phyloP scores from a whole-genome alignment of 2,797 vertebrate species.

The Holocentrus rufus region DNA sequence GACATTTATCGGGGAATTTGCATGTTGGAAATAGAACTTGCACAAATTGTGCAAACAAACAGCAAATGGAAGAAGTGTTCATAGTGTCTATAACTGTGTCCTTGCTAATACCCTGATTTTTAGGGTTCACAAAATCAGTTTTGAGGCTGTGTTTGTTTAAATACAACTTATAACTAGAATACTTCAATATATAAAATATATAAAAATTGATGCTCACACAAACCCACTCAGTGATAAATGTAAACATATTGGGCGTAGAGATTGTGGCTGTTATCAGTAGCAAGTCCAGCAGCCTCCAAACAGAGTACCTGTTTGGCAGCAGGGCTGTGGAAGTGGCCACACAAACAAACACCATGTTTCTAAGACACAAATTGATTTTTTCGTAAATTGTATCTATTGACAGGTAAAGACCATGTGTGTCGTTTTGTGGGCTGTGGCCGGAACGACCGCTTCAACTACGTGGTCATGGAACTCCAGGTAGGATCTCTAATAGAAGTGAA shows the following conservation, averaged over 20 bases:
- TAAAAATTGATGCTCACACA: no score
- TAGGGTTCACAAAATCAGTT: background rate
- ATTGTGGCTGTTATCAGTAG: background rate
- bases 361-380: no score
- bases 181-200: no score
- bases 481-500: constrained; percentile 23
- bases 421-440: constrained; percentile 97
- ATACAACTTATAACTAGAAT: no score
- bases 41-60: background rate
- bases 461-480: constrained; percentile 99
- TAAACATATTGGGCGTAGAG: background rate
- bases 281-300: background rate
- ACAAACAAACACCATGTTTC: background rate
- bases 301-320: background rate
- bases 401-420: constrained; percentile 99
- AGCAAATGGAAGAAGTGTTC: background rate
- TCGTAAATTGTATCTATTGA: background rate
- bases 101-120: background rate
- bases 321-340: background rate
- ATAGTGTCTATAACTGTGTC: background rate
- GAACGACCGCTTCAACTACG: constrained; percentile 98
- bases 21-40: background rate
- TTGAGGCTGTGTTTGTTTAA: background rate
- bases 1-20: background rate
- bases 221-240: background rate